Conservation (phyloP, 2,888 invertebrate genomes). For the Reticulitermes lucifugus region DNA sequence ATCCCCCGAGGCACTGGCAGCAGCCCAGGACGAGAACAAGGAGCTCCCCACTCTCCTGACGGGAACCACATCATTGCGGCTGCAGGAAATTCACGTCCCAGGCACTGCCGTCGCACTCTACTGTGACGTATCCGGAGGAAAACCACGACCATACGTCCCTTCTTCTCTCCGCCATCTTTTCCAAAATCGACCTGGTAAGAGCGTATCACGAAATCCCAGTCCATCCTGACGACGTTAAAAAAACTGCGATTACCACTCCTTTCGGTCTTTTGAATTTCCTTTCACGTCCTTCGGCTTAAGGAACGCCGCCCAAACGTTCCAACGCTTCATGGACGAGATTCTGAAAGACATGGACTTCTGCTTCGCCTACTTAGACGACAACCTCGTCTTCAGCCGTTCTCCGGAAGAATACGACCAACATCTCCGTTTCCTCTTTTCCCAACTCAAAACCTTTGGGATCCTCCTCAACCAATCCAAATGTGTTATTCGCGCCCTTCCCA, state of each 20-base stretch:
- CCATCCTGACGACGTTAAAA: constrained; percentile 58
- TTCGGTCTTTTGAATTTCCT: too few species aligned
- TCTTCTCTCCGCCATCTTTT: constrained; percentile 53
- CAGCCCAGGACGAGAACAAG: background rate
- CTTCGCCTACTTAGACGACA: too few species aligned
- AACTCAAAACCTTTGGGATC: too few species aligned
- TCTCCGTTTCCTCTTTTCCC: too few species aligned
- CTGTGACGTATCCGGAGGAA: background rate
- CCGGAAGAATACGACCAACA: too few species aligned
- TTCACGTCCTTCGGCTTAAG: too few species aligned
- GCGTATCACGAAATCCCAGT: constrained; percentile 62
- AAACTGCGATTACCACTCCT: constrained; percentile 60
- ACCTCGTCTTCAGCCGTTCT: too few species aligned
- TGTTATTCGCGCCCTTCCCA: constrained; percentile 55
- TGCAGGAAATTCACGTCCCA: background rate
- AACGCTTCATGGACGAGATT: too few species aligned
- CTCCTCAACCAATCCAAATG: constrained; percentile 56
- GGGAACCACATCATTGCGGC: background rate
- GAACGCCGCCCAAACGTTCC: too few species aligned
- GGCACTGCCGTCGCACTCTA: background rate
- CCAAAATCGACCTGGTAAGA: constrained; percentile 57
- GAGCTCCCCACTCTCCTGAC: background rate
- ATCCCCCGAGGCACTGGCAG: background rate
- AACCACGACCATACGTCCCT: background rate
- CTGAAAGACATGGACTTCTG: too few species aligned